Base-by-base conservation (phyloP, 53 echinoderm and acorn worm species). In the Crossaster papposus region DNA sequence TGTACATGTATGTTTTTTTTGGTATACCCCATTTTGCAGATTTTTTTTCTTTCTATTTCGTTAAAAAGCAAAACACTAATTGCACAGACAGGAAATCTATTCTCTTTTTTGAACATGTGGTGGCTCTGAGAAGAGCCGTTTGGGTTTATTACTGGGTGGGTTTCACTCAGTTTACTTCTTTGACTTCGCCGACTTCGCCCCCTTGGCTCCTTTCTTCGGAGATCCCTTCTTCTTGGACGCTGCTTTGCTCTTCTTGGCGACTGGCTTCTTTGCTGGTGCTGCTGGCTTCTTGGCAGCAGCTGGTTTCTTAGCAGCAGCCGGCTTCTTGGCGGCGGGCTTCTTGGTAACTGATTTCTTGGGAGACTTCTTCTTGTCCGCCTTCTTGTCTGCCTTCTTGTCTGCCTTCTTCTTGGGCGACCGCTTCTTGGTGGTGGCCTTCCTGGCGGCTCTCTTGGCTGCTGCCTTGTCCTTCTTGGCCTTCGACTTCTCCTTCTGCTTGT, bases 91-190 rank as follows among this genome's bases (percentile, higher is more conserved):
- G 50, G 51, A 78, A 15, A 44, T 44, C 44, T 54, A 4, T 34
- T 78, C 74, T 79, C 89, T 88, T 88, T 78, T 64, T 78, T 36
- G 89, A 78, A 79, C 1, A 78, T 88, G 89, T 78, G 89, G 89
- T 88, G 89, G 89, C 89, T 80, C 89, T 89, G 65, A 89, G 68
- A 89, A 89, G 89, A 89, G 89, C 89, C 89, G 71, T 89, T 89
- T 54, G 51, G 30, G 58, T 86, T 58, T 86, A 34, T 35, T 14
- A 28, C 23, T 15, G 38, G 64, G 71, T 14, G 1, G 29, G 11
- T 4, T 20, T 32, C 58, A 58, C n/a, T 14, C 58, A 58, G 58
- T 70, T 33, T 63, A 81, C 30, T 53, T 53, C 80, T 87, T 87
- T n/a, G 32, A n/a, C 80, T 87, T 87, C 14, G 32, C 28, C 22